Percentiles rank a stretch among this genome's conserved stretches.
Conservation (phyloP, 2,113 vertebrate genomes). For the Myiozetetes cayanensis region DNA sequence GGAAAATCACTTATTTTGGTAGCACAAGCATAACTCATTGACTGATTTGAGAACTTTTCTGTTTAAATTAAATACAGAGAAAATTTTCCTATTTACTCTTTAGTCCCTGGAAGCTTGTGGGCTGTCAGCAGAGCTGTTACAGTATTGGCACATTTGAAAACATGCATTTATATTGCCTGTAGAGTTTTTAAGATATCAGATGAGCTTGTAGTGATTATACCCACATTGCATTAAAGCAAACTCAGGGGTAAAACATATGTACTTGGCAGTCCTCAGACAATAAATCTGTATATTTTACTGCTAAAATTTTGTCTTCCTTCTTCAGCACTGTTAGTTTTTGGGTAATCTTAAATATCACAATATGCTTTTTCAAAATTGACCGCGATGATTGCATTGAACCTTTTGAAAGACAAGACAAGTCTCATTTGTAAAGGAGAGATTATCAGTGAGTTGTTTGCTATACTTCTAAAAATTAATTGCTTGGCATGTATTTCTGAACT, state of each 20-base stretch:
- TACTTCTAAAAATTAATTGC: background rate
- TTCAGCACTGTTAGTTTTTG: background rate
- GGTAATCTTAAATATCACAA: background rate
- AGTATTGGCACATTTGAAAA: background rate
- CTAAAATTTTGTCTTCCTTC: background rate
- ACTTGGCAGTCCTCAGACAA: background rate
- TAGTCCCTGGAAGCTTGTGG: background rate
- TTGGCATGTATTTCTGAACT: background rate
- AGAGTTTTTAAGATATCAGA: background rate
- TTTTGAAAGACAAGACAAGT: background rate
- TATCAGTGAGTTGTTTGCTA: background rate
- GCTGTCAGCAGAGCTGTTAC: background rate
- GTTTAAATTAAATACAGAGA: background rate
- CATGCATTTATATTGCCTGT: background rate
- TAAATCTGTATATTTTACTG: background rate
- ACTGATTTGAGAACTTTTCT: background rate
- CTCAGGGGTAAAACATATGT: background rate
- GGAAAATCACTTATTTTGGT: background rate
- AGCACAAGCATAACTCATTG: background rate
- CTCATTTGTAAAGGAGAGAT: background rate
- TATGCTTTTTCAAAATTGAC: background rate
- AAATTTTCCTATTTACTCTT: background rate
- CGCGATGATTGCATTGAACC: background rate
- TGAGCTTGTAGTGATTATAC: background rate
- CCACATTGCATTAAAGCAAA: background rate